Conservation (phyloP, 2,888 invertebrate genomes). For the Papilio gigon region DNA sequence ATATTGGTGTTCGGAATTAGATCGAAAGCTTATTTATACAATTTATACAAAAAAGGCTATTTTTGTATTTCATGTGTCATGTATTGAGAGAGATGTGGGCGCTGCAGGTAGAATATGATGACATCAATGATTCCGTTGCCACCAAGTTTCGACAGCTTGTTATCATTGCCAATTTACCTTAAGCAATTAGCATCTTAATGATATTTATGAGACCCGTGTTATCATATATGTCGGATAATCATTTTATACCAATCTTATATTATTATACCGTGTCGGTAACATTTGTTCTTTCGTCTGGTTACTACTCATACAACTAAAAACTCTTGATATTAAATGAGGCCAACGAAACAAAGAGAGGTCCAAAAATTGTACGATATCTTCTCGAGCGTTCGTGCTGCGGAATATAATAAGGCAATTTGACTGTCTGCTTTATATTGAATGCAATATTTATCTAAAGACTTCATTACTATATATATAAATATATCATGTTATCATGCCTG, state of each 20-base stretch:
- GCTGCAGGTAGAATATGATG: constrained; percentile 28
- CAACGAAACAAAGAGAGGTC: constrained; percentile 31
- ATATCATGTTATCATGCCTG: constrained; percentile 11
- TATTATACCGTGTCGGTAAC: background rate
- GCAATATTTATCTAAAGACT: constrained; percentile 2
- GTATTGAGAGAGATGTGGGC: constrained; percentile 1
- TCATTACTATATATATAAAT: constrained; percentile 3
- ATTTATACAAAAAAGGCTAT: background rate
- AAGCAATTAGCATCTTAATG: too few relatives aligned
- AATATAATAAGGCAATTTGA: constrained; percentile 10
- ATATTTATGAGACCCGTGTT: too few relatives aligned
- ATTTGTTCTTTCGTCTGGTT: background rate
- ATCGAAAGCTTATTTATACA: background rate
- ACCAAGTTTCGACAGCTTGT: too few relatives aligned
- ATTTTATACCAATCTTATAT: too few relatives aligned
- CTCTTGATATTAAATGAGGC: constrained; percentile 33
- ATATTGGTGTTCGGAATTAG: too few relatives aligned
- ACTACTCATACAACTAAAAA: background rate
- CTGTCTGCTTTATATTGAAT: constrained; percentile 5
- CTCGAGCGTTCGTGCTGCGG: background rate
- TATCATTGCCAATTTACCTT: too few relatives aligned
- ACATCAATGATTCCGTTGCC: too few relatives aligned
- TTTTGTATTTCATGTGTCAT: background rate
- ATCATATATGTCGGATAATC: too few relatives aligned
- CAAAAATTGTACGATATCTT: constrained; percentile 4